phyloP scores from a whole-genome alignment of 1,140 invertebrate species.

The Wasmannia auropunctata region DNA sequence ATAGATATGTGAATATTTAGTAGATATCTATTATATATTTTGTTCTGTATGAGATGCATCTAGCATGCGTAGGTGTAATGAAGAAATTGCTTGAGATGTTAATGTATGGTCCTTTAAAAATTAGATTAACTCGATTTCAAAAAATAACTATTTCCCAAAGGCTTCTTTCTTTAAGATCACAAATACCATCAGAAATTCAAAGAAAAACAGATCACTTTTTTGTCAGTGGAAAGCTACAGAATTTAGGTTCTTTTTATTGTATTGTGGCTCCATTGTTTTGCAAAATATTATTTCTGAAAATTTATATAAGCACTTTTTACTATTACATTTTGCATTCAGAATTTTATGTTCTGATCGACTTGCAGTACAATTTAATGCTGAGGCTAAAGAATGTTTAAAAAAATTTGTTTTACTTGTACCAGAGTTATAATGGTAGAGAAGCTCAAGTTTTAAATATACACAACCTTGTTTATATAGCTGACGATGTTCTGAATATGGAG shows the following conservation, averaged over 20 bases:
- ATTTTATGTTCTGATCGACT: constrained; percentile 4
- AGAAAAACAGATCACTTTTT: constrained; percentile 13
- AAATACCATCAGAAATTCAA: not conserved
- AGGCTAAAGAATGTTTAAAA: not conserved
- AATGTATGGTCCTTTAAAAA: not conserved
- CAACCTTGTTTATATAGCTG: constrained; percentile 4
- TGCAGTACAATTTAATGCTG: not conserved
- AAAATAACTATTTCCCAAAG: not conserved
- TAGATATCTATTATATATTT: too few species aligned
- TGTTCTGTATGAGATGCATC: too few species aligned
- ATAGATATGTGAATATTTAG: too few species aligned
- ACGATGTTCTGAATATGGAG: not conserved
- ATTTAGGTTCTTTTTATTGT: not conserved
- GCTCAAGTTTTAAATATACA: not conserved
- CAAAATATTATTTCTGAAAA: not conserved
- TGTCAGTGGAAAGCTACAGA: not conserved
- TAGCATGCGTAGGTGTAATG: not conserved
- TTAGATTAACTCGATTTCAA: not conserved
- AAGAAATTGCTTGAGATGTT: not conserved
- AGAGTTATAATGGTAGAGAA: not conserved
- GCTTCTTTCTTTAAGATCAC: constrained; percentile 6
- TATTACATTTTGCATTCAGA: not conserved
- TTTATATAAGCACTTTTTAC: not conserved
- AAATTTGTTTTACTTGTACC: not conserved
- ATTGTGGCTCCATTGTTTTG: not conserved